These are phyloP conservation scores for Leptothorax acervorum DNA, from an alignment of 2,888 invertebrate genomes.

Conservation along the genomic window DNA sequence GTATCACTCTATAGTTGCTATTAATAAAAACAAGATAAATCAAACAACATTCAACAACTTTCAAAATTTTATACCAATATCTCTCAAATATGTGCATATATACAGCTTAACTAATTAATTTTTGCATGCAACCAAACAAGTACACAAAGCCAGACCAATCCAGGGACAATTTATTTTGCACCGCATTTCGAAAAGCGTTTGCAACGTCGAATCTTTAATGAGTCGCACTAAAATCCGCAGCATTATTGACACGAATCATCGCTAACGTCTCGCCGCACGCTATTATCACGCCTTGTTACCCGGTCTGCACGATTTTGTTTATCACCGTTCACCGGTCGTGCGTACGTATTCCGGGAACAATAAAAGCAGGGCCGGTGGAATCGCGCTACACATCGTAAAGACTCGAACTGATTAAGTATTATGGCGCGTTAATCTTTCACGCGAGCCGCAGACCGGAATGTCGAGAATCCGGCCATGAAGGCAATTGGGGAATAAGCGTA, in stretches of 20 bases:
- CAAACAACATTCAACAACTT: neutral
- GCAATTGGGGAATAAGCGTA: conserved; percentile 5
- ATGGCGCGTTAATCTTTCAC: conserved; percentile 42
- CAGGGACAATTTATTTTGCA: neutral
- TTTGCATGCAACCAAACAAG: neutral
- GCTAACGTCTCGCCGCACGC: conserved; percentile 23
- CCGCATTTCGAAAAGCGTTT: conserved; percentile 10
- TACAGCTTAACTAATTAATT: conserved; percentile 6
- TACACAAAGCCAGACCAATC: conserved; percentile 4
- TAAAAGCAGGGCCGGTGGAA: conserved; percentile 15
- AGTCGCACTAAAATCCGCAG: conserved; percentile 48
- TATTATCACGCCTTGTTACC: conserved; percentile 33
- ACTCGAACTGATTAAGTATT: conserved; percentile 47
- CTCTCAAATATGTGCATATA: neutral
- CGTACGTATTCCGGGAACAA: conserved; percentile 36
- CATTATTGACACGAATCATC: conserved; percentile 38
- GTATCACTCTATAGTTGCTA: neutral
- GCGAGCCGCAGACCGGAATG: conserved; percentile 14
- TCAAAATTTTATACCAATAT: conserved; percentile 3
- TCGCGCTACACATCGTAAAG: conserved; percentile 40
- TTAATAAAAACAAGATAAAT: neutral
- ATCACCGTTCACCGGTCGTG: conserved; percentile 25
- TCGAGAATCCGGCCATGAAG: conserved; percentile 31
- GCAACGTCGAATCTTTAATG: conserved; percentile 64
- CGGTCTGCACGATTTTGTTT: conserved; percentile 32